Conservation (phyloP, 2,797 vertebrate genomes). For the Rhincodon typus region DNA sequence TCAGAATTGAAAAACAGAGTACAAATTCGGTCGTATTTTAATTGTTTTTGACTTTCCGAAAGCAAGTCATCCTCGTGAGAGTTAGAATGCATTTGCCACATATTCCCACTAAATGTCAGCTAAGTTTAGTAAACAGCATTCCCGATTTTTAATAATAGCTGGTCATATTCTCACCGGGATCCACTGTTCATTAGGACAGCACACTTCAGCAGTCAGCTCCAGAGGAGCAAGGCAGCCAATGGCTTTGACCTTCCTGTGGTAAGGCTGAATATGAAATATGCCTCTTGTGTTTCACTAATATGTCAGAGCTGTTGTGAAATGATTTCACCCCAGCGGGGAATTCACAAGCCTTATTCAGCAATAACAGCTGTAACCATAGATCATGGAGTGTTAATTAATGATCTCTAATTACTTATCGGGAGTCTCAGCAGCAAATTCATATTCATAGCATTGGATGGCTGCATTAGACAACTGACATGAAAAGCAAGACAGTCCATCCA, state of each 20-base stretch:
- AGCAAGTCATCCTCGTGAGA: neutral
- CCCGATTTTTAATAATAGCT: slow-evolving; percentile 36
- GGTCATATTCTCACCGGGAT: slow-evolving; percentile 1
- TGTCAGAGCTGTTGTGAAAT: slow-evolving; percentile 37
- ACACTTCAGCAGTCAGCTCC: neutral
- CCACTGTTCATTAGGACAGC: slow-evolving; percentile 26
- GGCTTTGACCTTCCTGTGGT: slow-evolving; percentile 32
- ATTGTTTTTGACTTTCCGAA: slow-evolving; percentile 11
- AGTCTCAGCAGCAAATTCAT: slow-evolving; percentile 6
- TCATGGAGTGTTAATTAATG: slow-evolving; percentile 39
- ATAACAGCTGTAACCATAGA: slow-evolving; percentile 60
- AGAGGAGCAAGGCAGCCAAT: slow-evolving; percentile 18
- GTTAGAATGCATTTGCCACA: neutral
- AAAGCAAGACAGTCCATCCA: neutral
- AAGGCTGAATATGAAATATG: slow-evolving; percentile 36
- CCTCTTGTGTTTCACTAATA: slow-evolving; percentile 37
- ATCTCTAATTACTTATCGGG: slow-evolving; percentile 38
- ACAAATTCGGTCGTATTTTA: neutral
- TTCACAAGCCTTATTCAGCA: slow-evolving; percentile 36
- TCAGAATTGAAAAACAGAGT: neutral
- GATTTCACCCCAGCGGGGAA: slow-evolving; percentile 31
- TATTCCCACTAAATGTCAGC: slow-evolving; percentile 22
- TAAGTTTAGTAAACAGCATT: slow-evolving; percentile 20
- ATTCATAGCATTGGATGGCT: neutral
- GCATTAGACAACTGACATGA: neutral